Base-by-base conservation (phyloP, 53 echinoderm and acorn worm species). In the Holothuria leucospilota region DNA sequence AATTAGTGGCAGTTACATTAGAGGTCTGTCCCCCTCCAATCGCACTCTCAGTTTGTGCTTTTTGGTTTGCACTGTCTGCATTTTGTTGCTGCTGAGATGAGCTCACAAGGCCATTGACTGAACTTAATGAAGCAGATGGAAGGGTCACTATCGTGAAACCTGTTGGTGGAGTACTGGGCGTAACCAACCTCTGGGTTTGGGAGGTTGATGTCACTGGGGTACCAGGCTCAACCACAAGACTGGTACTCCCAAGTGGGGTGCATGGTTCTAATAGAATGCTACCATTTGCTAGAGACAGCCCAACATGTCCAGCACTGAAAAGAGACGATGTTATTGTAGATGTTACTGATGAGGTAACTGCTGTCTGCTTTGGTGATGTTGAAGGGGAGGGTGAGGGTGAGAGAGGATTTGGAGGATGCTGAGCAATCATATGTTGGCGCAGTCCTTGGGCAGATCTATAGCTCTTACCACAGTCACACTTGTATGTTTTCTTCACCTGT, bases 381-480 rank as follows among this genome's bases (percentile, higher is more conserved):
- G 78, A 68, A 2, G 96, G 88, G 2, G 94, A 83, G 25, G 88
- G 64, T 2, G 94, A 83, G 14, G 90, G 64, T 16, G 86, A 75
- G 6, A 89, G 69, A 4, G 85, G 86, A 9, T 51, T 77, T 0
- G 95, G 91, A 10, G 90, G 94, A 49, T 91, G 90, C 64, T 92
- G 92, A n/a, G 94, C 92, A 62, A 84, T 93, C 40, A 90, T 80
- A 38, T 99, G 99, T 71, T 95, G 95, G 34, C 99, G 93, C 2
- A 99, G 94, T 14, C 99, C 99, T 74, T 99, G 99, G 12, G 92
- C 85, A 6, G 92, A 91, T 71, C 95, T 92, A 88, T 99, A 99
- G 89, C 99, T 99, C 79, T 99, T 99, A 8, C 95, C 99, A 53
- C 95, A 95, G 39, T 89, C 88, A 82, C 99, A 99, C 67, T 99